Evolutionary conservation across 2,888 invertebrate genomes (phyloP).

Genomic region (Horisme vitalbata): DNA sequence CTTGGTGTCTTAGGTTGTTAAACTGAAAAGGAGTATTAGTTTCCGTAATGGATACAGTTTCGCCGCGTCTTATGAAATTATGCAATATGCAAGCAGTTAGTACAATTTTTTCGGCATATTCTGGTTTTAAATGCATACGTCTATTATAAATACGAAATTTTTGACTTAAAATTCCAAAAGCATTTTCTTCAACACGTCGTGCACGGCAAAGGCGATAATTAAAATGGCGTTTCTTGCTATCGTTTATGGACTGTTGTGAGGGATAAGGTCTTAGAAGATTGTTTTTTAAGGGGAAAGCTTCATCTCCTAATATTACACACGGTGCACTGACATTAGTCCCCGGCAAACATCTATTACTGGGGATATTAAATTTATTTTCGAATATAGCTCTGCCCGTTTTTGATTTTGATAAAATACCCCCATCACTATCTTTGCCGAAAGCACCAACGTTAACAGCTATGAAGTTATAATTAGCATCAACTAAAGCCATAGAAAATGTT

Average conservation of each 20-base stretch:
- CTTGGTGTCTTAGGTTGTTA: no score
- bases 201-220: background rate
- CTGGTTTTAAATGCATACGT: background rate
- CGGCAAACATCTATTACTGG: conserved; percentile 21
- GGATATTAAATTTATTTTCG: conserved; percentile 29
- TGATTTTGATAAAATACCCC: conserved; percentile 24
- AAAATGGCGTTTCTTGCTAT: conserved; percentile 22
- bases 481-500: conserved; percentile 15
- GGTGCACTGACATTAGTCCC: conserved; percentile 20
- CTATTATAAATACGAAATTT: conserved; percentile 2
- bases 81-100: background rate
- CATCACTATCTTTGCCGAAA: conserved; percentile 23
- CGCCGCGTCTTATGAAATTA: background rate
- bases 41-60: no score
- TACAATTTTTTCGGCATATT: background rate
- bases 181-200: conserved; percentile 1
- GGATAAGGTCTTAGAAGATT: conserved; percentile 28
- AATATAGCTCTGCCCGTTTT: conserved; percentile 26
- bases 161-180: conserved; percentile 3
- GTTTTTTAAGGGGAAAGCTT: conserved; percentile 18
- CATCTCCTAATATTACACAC: conserved; percentile 21
- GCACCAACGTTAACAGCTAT: conserved; percentile 26
- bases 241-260: conserved; percentile 15
- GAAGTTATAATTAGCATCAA: conserved; percentile 29
- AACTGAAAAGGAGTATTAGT: no score